Conservation (phyloP, 2,888 invertebrate genomes). For the Diogma glabrata region DNA sequence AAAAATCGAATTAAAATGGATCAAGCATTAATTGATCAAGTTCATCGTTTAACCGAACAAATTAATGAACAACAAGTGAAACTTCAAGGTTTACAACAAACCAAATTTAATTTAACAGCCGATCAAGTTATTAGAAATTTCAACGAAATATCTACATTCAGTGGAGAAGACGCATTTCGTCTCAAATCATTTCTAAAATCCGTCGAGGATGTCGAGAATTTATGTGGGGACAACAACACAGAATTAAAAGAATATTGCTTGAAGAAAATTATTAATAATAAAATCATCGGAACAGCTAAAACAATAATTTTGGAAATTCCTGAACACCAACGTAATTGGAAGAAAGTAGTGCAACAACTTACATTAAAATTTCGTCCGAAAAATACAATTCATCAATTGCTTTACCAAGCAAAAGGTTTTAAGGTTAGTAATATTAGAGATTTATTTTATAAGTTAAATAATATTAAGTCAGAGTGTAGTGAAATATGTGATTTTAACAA, state of each 20-base stretch:
- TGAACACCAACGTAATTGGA: not conserved
- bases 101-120: not conserved
- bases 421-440: not conserved
- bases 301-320: not conserved
- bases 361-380: not conserved
- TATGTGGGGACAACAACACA: not conserved
- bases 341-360: not conserved
- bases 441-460: not conserved
- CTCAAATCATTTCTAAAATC: not conserved
- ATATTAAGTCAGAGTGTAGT: not conserved
- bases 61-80: too few species aligned
- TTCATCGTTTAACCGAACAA: too few species aligned
- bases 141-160: not conserved
- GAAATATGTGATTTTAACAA: not conserved
- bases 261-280: not conserved
- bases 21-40: too few species aligned
- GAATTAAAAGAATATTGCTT: not conserved
- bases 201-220: not conserved
- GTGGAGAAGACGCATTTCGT: not conserved
- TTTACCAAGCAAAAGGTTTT: not conserved
- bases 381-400: not conserved
- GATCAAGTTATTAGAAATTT: not conserved
- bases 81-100: too few species aligned
- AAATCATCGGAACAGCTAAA: not conserved
- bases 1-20: too few species aligned